Conservation (phyloP, 2,113 vertebrate genomes). For the Rallus limicola region DNA sequence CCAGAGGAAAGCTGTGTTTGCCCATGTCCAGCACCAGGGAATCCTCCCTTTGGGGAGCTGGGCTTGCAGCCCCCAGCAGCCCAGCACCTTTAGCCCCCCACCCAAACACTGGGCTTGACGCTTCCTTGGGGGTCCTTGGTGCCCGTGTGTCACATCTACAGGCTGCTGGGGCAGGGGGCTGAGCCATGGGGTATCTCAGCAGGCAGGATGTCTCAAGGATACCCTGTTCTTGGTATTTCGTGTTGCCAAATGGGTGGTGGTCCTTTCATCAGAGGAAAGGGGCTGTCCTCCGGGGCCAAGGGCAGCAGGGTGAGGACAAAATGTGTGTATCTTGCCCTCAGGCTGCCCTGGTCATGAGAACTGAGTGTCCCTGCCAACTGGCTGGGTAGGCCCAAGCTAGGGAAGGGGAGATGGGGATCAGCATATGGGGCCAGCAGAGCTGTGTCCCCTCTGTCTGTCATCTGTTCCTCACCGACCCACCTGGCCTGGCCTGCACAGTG, state of each 20-base stretch:
- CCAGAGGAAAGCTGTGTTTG: background rate
- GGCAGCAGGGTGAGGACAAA: background rate
- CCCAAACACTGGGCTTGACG: background rate
- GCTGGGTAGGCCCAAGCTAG: background rate
- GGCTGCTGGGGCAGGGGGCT: background rate
- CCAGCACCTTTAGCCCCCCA: background rate
- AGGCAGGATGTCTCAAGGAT: background rate
- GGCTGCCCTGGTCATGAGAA: background rate
- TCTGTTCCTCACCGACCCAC: background rate
- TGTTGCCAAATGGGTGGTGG: background rate
- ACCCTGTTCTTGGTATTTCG: background rate
- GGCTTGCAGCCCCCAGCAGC: background rate
- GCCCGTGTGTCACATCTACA: background rate
- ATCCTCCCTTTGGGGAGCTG: accelerated
- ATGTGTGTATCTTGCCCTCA: background rate
- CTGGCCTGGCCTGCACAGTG: background rate
- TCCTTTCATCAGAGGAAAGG: background rate
- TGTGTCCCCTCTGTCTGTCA: background rate
- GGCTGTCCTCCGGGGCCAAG: background rate
- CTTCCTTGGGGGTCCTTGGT: background rate
- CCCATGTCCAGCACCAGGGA: accelerated
- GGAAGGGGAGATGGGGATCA: background rate
- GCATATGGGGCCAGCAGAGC: background rate
- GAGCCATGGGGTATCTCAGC: background rate
- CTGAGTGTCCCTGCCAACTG: accelerated